These are phyloP conservation scores for Andrena praecox DNA, from an alignment of 2,888 invertebrate species.

Conservation along the genomic window DNA sequence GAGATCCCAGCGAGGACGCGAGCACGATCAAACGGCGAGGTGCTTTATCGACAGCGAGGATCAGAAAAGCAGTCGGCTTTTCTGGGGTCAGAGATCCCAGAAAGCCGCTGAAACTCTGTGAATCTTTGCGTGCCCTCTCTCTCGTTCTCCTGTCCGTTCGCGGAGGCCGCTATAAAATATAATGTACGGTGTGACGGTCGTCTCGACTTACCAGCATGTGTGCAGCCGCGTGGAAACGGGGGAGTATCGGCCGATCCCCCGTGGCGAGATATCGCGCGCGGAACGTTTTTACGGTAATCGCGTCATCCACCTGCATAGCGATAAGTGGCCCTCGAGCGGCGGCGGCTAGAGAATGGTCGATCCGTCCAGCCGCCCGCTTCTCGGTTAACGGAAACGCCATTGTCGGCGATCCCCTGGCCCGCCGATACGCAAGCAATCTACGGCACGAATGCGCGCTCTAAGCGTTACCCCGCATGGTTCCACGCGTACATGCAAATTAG, in stretches of 20 bases:
- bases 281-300: constrained; percentile 8
- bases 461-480: constrained; percentile 32
- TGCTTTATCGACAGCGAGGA: constrained; percentile 66
- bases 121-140: not conserved
- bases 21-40: constrained; percentile 69
- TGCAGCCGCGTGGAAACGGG: not conserved
- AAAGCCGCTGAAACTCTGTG: not conserved
- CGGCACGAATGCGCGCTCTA: not conserved
- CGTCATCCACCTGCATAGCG: constrained; percentile 41
- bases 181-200: not conserved
- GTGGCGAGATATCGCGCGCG: constrained; percentile 29
- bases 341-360: constrained; percentile 32
- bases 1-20: constrained; percentile 69
- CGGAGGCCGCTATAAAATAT: not conserved
- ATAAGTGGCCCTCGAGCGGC: constrained; percentile 50
- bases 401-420: not conserved
- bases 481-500: not conserved
- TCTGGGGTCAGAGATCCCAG: constrained; percentile 33
- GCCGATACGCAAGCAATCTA: constrained; percentile 33
- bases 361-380: constrained; percentile 46
- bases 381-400: constrained; percentile 40
- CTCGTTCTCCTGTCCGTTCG: not conserved
- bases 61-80: constrained; percentile 61
- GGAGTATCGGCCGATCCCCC: not conserved
- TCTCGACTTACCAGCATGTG: constrained; percentile 26